Conservation (phyloP, 1,140 invertebrate genomes). For the Drosophila ercepeae region DNA sequence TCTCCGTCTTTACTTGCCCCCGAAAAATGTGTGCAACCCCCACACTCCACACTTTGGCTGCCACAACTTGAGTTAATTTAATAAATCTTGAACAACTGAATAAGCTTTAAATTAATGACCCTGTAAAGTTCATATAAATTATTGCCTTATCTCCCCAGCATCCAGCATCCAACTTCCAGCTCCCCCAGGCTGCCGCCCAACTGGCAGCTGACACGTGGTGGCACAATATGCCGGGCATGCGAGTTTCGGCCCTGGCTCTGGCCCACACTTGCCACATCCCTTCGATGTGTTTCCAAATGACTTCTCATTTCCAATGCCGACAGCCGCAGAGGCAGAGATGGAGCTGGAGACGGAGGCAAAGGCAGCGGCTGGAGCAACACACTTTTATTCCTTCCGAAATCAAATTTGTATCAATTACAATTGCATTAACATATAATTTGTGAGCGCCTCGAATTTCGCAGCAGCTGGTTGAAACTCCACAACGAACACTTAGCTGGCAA, state of each 20-base stretch:
- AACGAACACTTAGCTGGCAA: slow-evolving; percentile 49
- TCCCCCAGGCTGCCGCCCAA: slow-evolving; percentile 2
- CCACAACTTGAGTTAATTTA: slow-evolving; percentile 83
- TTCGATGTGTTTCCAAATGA: slow-evolving; percentile 53
- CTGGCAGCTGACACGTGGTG: slow-evolving; percentile 60
- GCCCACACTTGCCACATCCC: neutral
- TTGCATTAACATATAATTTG: slow-evolving; percentile 83
- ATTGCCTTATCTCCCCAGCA: slow-evolving; percentile 68
- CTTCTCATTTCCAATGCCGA: slow-evolving; percentile 75
- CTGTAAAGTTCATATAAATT: slow-evolving; percentile 83
- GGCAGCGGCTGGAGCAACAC: slow-evolving; percentile 35
- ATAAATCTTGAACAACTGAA: slow-evolving; percentile 84
- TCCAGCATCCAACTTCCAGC: neutral
- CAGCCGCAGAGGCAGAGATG: slow-evolving; percentile 14
- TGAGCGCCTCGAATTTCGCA: slow-evolving; percentile 62
- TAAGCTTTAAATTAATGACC: slow-evolving; percentile 84
- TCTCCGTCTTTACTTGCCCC: neutral
- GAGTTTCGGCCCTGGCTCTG: slow-evolving; percentile 23
- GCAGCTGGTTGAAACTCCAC: slow-evolving; percentile 33
- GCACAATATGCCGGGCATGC: slow-evolving; percentile 61
- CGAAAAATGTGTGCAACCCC: neutral
- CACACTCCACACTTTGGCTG: slow-evolving; percentile 34
- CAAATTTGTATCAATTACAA: slow-evolving; percentile 83
- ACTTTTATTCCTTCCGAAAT: slow-evolving; percentile 71
- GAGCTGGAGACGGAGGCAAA: no score